phyloP scores from a whole-genome alignment of 1,140 invertebrate genomes.

The Gonatopus flavifemur region DNA sequence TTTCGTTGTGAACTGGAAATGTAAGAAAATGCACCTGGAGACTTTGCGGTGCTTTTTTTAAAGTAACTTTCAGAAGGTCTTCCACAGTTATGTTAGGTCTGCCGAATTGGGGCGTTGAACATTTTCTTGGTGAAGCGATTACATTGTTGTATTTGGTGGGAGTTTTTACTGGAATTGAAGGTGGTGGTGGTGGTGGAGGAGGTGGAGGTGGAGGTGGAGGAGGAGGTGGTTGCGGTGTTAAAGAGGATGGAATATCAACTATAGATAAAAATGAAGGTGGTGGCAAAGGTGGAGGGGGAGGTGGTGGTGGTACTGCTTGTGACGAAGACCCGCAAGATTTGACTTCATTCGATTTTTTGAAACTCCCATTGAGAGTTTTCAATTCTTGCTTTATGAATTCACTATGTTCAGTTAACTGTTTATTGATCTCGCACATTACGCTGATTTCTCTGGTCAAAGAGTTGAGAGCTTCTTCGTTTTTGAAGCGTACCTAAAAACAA shows the following conservation, averaged over 20 bases:
- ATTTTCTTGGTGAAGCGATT: slow-evolving; percentile 30
- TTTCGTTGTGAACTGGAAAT: not conserved
- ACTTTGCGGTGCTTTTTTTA: slow-evolving; percentile 41
- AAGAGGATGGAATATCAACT: not conserved
- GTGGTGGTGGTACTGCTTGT: not conserved
- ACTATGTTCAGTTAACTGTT: slow-evolving; percentile 25
- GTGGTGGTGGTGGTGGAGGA: slow-evolving; percentile 13
- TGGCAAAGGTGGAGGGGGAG: slow-evolving; percentile 1
- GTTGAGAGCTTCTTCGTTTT: slow-evolving; percentile 19
- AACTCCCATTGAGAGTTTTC: slow-evolving; percentile 18
- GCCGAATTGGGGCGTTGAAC: slow-evolving; percentile 24
- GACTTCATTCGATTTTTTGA: slow-evolving; percentile 19
- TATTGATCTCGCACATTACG: slow-evolving; percentile 17
- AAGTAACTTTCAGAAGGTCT: slow-evolving; percentile 46
- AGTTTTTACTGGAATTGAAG: slow-evolving; percentile 5
- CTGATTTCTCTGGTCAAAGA: slow-evolving; percentile 26
- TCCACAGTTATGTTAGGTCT: slow-evolving; percentile 47
- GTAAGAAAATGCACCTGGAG: slow-evolving; percentile 24
- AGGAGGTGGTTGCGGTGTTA: not conserved
- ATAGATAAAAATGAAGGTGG: not conserved
- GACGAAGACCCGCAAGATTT: not conserved
- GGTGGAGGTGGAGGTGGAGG: not conserved
- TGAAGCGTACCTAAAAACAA: slow-evolving; percentile 23
- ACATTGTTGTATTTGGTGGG: slow-evolving; percentile 18
- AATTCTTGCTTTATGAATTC: slow-evolving; percentile 25